These are phyloP conservation scores for Drosophila yooni DNA, from an alignment of 2,888 invertebrate species.

Conservation along the genomic window DNA sequence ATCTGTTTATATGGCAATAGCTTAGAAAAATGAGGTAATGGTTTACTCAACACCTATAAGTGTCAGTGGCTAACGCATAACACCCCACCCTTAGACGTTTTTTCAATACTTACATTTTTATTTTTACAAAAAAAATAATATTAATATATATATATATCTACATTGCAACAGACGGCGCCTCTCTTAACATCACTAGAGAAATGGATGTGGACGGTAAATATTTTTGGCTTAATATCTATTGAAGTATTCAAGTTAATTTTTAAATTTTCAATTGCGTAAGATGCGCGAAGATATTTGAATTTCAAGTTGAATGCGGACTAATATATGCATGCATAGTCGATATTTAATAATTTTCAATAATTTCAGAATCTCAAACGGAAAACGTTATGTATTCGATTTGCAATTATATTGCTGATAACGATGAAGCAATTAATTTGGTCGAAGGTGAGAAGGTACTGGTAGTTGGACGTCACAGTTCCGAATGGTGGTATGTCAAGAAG, in stretches of 20 bases:
- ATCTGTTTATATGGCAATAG: slow-evolving; percentile 85
- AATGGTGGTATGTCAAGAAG: slow-evolving; percentile 97
- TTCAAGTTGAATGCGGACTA: neutral
- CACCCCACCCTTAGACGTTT: slow-evolving; percentile 22
- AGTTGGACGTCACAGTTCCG: slow-evolving; percentile 92
- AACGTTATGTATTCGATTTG: slow-evolving; percentile 93
- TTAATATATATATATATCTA: slow-evolving; percentile 1
- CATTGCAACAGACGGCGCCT: slow-evolving; percentile 88
- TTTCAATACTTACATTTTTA: slow-evolving; percentile 2
- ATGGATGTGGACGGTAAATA: slow-evolving; percentile 87
- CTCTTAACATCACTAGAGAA: slow-evolving; percentile 89
- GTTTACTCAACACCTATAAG: slow-evolving; percentile 42
- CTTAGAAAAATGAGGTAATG: slow-evolving; percentile 83
- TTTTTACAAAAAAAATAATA: neutral
- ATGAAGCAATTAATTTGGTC: slow-evolving; percentile 94
- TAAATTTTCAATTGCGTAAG: neutral
- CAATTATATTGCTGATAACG: slow-evolving; percentile 93
- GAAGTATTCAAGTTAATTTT: neutral
- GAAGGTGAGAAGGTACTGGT: slow-evolving; percentile 96
- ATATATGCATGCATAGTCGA: neutral
- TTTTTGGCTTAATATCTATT: neutral
- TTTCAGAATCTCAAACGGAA: slow-evolving; percentile 87
- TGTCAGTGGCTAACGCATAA: slow-evolving; percentile 78
- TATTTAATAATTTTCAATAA: neutral
- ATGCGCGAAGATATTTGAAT: neutral